Conservation (phyloP, 2,797 vertebrate genomes). For the Graptemys geographica region DNA sequence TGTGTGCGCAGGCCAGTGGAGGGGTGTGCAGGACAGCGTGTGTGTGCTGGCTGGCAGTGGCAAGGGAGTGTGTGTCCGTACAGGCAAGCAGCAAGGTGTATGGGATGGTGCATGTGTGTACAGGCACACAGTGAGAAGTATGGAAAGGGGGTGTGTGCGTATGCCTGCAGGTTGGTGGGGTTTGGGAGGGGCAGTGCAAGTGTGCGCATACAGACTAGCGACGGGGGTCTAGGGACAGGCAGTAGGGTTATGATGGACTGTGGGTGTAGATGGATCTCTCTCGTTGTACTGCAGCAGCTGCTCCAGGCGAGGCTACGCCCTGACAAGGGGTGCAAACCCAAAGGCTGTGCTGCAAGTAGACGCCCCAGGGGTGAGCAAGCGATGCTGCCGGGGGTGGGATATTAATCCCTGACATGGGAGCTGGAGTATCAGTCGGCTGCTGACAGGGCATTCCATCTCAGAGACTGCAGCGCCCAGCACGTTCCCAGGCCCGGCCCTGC, state of each 20-base stretch:
- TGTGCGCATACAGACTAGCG: too few relatives aligned
- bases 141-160: rapidly evolving
- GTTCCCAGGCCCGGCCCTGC: too few relatives aligned
- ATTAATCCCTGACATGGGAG: not conserved
- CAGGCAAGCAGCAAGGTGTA: not conserved
- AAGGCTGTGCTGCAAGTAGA: too few relatives aligned
- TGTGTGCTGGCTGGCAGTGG: rapidly evolving
- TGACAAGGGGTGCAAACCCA: not conserved
- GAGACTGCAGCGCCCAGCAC: too few relatives aligned
- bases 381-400: not conserved
- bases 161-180: too few relatives aligned
- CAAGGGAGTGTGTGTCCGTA: not conserved
- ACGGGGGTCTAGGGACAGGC: too few relatives aligned
- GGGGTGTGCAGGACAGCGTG: not conserved
- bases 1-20: not conserved
- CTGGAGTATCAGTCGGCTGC: not conserved
- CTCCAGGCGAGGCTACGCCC: too few relatives aligned
- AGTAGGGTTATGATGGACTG: too few relatives aligned
- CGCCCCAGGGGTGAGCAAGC: not conserved
- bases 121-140: not conserved
- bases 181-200: too few relatives aligned
- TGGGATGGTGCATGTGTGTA: not conserved
- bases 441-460: not conserved
- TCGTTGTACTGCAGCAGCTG: too few relatives aligned
- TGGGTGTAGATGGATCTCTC: not conserved